These are phyloP conservation scores for Rhamnusium bicolor DNA, from an alignment of 2,888 invertebrate species.

Conservation along the genomic window DNA sequence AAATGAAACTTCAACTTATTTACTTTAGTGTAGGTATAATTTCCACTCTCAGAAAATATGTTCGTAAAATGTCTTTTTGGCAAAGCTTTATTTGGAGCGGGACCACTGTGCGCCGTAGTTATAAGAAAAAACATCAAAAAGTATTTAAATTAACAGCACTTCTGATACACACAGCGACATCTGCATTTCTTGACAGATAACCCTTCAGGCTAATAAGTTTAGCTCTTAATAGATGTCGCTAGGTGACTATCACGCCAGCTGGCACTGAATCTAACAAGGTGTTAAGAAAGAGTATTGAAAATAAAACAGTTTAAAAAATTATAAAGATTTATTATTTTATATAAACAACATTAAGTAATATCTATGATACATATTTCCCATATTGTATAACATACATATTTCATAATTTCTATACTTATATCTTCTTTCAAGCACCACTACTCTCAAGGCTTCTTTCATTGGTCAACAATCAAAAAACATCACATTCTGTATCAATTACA, in stretches of 20 bases:
- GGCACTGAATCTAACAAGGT: too few species aligned
- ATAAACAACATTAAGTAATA: conserved; percentile 43
- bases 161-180: too few species aligned
- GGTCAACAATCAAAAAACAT: conserved; percentile 44
- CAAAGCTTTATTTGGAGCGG: too few species aligned
- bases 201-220: too few species aligned
- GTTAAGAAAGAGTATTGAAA: not conserved
- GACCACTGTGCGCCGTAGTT: too few species aligned
- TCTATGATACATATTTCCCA: conserved; percentile 43
- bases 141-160: too few species aligned
- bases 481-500: conserved; percentile 29
- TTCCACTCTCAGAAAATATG: too few species aligned
- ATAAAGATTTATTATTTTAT: conserved; percentile 42
- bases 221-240: not conserved
- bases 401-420: conserved; percentile 34
- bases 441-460: conserved; percentile 42
- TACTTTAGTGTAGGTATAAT: too few species aligned
- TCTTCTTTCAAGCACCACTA: conserved; percentile 40
- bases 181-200: too few species aligned
- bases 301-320: conserved; percentile 35
- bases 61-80: too few species aligned
- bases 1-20: too few species aligned
- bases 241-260: not conserved
- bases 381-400: conserved; percentile 42
- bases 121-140: too few species aligned